phyloP scores from a whole-genome alignment of 2,113 vertebrate species.

The Takifugu bimaculatus region DNA sequence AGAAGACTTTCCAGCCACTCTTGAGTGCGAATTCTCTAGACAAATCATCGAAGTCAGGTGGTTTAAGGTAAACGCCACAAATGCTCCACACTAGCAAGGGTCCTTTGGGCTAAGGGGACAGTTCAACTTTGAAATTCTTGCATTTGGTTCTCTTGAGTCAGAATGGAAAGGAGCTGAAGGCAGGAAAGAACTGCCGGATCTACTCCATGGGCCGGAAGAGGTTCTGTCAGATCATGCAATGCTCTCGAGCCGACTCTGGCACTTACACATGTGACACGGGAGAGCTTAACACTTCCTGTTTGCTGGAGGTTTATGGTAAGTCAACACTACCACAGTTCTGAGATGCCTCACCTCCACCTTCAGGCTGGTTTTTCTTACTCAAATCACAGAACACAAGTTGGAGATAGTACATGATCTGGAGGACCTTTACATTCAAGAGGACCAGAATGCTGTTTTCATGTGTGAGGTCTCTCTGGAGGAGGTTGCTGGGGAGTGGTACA shows the following conservation, averaged over 20 bases:
- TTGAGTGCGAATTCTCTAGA: conserved; percentile 90
- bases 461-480: conserved; percentile 82
- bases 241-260: conserved; percentile 60
- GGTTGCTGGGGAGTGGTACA: conserved; percentile 81
- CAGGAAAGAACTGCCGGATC: conserved; percentile 73
- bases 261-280: conserved; percentile 72
- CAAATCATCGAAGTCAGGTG: conserved; percentile 81
- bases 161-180: conserved; percentile 75
- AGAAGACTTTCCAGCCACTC: conserved; percentile 76
- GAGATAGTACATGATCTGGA: conserved; percentile 76
- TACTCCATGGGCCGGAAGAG: conserved; percentile 81
- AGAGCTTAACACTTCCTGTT: conserved; percentile 69
- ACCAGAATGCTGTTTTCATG: conserved; percentile 87
- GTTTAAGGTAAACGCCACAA: conserved; percentile 80
- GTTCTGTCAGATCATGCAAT: conserved; percentile 71
- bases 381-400: conserved; percentile 77
- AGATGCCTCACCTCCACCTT: conserved; percentile 11
- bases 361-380: conserved; percentile 6
- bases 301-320: conserved; percentile 81
- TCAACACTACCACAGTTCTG: neutral
- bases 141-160: conserved; percentile 33
- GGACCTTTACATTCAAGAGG: conserved; percentile 78
- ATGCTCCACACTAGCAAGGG: neutral
- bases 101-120: neutral
- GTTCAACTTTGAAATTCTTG: neutral